Base-by-base conservation (phyloP, 1,140 invertebrate species). In the Lordiphosa clarofinis region DNA sequence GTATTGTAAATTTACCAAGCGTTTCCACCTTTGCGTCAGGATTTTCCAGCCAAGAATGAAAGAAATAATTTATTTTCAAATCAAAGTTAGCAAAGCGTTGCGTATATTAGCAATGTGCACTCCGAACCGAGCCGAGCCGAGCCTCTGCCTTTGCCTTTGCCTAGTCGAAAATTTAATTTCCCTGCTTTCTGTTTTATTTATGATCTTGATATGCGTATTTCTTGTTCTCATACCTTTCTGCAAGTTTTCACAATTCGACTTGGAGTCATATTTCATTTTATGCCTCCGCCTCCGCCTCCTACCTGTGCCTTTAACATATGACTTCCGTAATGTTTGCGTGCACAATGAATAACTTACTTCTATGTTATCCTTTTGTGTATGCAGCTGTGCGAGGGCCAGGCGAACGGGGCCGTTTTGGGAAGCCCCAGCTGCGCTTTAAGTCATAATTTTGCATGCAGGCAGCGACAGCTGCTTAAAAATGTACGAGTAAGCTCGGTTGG, bases 211-310 rank as follows among this genome's bases (percentile, higher is more conserved):
- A 84, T 84, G 79, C 73, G 84, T 84, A 84, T 78, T 78, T 86
- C 69, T 13, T 46, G 43, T 46, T 46, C 43, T 46, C 31, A 40
- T 84, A 78, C 78, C 78, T 84, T 78, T 84, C 78, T 84, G 73
- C 78, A 84, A 86, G 79, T 84, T 84, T 84, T 84, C 78, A 78
- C 78, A 82, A 82, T 84, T 84, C 79, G 78, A 84, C 78, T 84
- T 79, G 53, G 69, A 84, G 73, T 84, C 78, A 84, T 84, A 84
- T 84, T 78, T 84, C 78, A 84, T 84, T 63, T 73, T 73, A 66
- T 75, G n/a, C n/a, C n/a, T n/a, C n/a, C n/a, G 78, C 75, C 36
- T 42, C 46, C 33, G 40, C 40, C 54, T 24, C 64, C 50, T 54
- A 60, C 60, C 71, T 50, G 46, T 49, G 73, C 78, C 68, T 64